Base-by-base conservation (phyloP, 2,113 vertebrate genomes). In the Caranx ignobilis region DNA sequence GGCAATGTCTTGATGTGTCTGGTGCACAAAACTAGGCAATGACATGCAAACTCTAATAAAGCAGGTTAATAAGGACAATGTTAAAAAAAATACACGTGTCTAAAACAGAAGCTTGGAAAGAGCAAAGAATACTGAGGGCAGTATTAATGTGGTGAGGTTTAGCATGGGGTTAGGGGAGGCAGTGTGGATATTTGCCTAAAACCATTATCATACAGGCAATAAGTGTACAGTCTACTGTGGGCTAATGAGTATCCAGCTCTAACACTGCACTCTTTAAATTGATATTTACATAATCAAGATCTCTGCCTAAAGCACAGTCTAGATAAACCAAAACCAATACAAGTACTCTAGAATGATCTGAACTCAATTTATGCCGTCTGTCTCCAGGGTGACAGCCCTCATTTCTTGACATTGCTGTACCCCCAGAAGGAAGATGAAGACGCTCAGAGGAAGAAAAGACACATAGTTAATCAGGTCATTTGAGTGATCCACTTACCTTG, bases 401-500 rank as follows among this genome's bases (percentile, higher is more conserved):
- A 75, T 90, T 91, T 89, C 74, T 34, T 85, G 82, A 87, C 79
- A 89, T 41, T 79, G 59, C 31, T 1, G 37, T 71, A 41, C 15
- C 68, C 61, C 81, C 37, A 13, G 55, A 82, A 66, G 50, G 72
- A 74, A 71, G 37, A 81, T 34, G 52, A 81, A 67, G 39, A 77
- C 64, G 54, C 61, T 70, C 68, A 78, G 74, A 82, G 71, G 70
- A 77, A 82, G 82, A 86, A 82, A 83, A 80, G 65, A 75, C 62
- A 82, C 63, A 82, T 57, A 52, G 73, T 84, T 83, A 89, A 87
- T 90, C 66, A 71, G 84, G 87, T 83, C 78, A 86, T 63, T 54
- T 47, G 34, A 75, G 67, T 55, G 64, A 54, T 78, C 43, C 62
- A 75, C 83, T 94, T 94, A 99, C 98, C 95, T 99, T 99, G 65